Evolutionary conservation across 1,140 invertebrate species (phyloP).

Genomic region (Leptinotarsa texana): DNA sequence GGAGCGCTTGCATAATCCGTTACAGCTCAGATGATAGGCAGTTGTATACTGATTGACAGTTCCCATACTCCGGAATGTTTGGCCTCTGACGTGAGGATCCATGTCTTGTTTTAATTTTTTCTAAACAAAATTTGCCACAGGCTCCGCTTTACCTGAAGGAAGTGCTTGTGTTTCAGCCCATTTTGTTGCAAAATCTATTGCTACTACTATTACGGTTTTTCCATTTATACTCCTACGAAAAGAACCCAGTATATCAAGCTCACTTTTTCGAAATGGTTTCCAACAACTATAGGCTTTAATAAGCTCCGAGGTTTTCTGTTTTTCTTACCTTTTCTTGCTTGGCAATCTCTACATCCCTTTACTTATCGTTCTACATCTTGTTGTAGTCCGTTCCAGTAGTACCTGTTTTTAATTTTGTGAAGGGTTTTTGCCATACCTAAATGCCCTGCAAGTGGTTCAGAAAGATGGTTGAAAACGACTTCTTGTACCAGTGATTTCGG

Average conservation of each 20-base stretch:
- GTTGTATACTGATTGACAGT: constrained; percentile 40
- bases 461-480: constrained; percentile 27
- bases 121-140: constrained; percentile 28
- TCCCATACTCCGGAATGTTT: constrained; percentile 37
- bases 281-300: constrained; percentile 38
- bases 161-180: constrained; percentile 41
- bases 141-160: constrained; percentile 30
- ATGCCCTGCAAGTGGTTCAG: constrained; percentile 33
- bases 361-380: constrained; percentile 41
- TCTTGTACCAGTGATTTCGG: constrained; percentile 26
- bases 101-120: no score
- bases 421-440: constrained; percentile 31
- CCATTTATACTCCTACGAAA: constrained; percentile 34
- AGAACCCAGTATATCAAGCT: constrained; percentile 41
- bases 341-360: constrained; percentile 41
- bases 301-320: constrained; percentile 33
- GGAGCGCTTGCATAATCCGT: constrained; percentile 47
- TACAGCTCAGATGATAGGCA: constrained; percentile 48
- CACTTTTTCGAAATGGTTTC: constrained; percentile 10
- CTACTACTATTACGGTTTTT: constrained; percentile 42
- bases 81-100: constrained; percentile 21
- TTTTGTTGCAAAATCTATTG: constrained; percentile 41
- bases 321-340: constrained; percentile 18
- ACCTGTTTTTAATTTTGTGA: constrained; percentile 37
- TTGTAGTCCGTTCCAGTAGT: constrained; percentile 36